Evolutionary conservation across 2,113 vertebrate genomes (phyloP).

Genomic region (Laterallus jamaicensis): DNA sequence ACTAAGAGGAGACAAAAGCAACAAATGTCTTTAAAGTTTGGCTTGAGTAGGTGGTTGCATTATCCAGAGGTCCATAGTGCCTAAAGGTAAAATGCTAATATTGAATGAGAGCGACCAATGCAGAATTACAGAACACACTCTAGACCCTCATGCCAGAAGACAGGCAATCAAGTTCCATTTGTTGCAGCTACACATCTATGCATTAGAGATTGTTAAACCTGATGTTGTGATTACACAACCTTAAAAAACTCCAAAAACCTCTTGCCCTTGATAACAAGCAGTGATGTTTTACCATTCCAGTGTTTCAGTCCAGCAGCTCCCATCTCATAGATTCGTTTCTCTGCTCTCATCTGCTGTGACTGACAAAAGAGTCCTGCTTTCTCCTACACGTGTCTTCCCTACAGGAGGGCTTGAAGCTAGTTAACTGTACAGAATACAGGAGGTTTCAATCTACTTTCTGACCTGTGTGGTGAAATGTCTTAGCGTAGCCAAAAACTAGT

Average conservation of each 20-base stretch:
- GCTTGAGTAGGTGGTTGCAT: neutral
- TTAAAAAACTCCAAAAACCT: neutral
- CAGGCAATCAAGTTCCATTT: neutral
- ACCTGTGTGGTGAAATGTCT: neutral
- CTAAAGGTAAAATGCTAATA: neutral
- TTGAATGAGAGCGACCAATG: neutral
- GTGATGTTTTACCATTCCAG: neutral
- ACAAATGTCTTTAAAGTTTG: rapidly evolving
- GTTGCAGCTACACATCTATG: neutral
- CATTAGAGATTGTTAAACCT: neutral
- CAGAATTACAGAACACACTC: neutral
- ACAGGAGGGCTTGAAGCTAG: neutral
- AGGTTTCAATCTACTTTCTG: constrained; percentile 14
- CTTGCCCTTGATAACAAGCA: neutral
- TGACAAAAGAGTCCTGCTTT: neutral
- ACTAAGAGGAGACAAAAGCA: neutral
- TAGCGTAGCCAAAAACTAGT: neutral
- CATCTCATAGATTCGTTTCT: neutral
- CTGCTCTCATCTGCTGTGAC: neutral
- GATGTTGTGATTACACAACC: neutral
- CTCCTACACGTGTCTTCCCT: neutral
- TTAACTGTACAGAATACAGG: neutral
- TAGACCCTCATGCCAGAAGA: neutral
- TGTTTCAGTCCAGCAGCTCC: neutral
- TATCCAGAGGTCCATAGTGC: neutral